A percentile compares a stretch with the other conserved stretches of the same genome.
Conservation (phyloP, 2,113 vertebrate genomes). For the Toxostoma redivivum region DNA sequence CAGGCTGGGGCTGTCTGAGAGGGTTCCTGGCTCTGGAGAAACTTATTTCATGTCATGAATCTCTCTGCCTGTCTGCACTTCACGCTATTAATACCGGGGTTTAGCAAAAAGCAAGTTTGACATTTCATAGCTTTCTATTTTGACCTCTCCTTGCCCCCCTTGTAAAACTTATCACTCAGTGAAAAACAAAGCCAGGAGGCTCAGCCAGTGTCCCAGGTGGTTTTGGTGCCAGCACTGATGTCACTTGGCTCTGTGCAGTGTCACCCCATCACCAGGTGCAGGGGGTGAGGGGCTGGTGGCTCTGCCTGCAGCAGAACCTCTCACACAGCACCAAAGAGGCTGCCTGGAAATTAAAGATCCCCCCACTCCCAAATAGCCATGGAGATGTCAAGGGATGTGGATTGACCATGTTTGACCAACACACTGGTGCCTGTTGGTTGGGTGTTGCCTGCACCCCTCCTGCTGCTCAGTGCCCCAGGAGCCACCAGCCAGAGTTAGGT, state of each 20-base stretch:
- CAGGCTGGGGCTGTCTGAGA: background rate
- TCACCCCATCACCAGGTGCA: background rate
- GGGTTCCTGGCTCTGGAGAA: background rate
- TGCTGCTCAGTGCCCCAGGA: rapidly evolving
- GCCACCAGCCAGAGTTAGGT: background rate
- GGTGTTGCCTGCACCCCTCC: background rate
- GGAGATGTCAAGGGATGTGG: background rate
- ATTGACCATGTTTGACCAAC: rapidly evolving
- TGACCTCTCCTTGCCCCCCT: background rate
- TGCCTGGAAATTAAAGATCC: rapidly evolving
- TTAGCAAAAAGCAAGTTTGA: background rate
- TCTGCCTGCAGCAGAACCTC: background rate
- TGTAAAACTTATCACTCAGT: background rate
- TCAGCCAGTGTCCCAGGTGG: rapidly evolving
- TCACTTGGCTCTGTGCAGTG: background rate
- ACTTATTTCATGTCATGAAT: background rate
- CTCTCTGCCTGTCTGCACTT: background rate
- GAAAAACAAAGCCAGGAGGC: background rate
- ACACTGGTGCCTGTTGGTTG: rapidly evolving
- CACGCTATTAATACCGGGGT: rapidly evolving
- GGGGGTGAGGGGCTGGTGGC: background rate
- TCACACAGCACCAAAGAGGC: background rate
- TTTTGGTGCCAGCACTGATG: background rate
- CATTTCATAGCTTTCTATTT: background rate
- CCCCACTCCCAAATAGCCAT: rapidly evolving